Evolutionary conservation across 2,888 invertebrate genomes (phyloP).

Genomic region (Rapana venosa): DNA sequence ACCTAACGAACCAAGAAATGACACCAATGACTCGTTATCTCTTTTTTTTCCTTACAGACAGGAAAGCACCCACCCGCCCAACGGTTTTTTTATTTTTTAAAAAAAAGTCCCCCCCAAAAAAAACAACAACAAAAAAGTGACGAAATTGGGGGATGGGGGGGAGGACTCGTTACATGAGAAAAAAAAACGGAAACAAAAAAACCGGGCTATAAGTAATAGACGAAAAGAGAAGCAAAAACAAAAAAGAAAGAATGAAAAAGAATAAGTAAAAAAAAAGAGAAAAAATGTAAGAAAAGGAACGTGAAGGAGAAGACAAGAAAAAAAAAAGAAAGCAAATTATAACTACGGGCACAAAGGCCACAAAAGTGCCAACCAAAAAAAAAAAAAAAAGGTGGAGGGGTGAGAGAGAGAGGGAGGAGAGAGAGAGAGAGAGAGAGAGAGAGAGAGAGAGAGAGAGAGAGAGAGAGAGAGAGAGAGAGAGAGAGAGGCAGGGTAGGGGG

Average conservation of each 20-base stretch:
- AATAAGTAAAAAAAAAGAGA: neutral
- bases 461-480: neutral
- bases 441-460: slow-evolving; percentile 25
- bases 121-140: neutral
- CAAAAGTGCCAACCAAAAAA: neutral
- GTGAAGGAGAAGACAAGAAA: neutral
- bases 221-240: neutral
- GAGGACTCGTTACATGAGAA: neutral
- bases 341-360: neutral
- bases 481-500: neutral
- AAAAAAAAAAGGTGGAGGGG: neutral
- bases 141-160: neutral
- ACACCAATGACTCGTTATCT: neutral
- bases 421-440: slow-evolving; percentile 19
- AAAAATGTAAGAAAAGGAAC: neutral
- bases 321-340: neutral
- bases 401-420: neutral
- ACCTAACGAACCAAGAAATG: neutral
- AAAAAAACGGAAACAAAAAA: neutral
- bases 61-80: neutral
- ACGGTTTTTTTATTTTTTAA: no score
- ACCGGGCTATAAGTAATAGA: neutral
- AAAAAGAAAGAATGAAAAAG: neutral
- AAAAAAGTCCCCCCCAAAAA: neutral
- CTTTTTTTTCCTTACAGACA: neutral